phyloP scores from a whole-genome alignment of 2,797 vertebrate genomes.

The Crypturellus tataupa region DNA sequence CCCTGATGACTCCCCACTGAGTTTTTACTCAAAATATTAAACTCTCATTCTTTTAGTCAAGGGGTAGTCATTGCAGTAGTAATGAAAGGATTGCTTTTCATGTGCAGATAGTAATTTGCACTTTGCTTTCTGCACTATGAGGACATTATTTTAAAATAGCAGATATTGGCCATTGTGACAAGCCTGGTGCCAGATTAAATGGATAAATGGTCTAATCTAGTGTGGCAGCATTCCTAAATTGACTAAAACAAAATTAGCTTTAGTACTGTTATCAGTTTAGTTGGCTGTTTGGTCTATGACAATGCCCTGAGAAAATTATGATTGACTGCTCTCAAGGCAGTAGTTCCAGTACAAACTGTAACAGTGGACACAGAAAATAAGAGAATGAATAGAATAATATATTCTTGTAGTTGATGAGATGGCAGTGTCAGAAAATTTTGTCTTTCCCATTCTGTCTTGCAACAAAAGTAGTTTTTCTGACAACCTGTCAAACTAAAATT shows the following conservation, averaged over 20 bases:
- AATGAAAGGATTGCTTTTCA: constrained; percentile 11
- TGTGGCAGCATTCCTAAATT: constrained; percentile 20
- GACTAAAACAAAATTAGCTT: constrained; percentile 48
- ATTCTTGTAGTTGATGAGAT: constrained; percentile 14
- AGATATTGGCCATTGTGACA: not conserved
- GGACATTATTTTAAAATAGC: not conserved
- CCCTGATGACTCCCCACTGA: not conserved
- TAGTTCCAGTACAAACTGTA: not conserved
- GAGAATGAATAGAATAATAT: constrained; percentile 11
- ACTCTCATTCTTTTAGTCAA: not conserved
- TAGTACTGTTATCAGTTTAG: not conserved
- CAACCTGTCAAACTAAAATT: constrained; percentile 36
- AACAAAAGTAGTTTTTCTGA: constrained; percentile 39
- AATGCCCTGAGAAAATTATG: not conserved
- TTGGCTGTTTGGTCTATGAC: not conserved
- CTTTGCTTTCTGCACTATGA: not conserved
- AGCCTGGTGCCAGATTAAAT: constrained; percentile 24
- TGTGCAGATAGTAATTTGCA: not conserved
- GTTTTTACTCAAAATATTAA: not conserved
- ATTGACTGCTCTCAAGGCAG: constrained; percentile 23
- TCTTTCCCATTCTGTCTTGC: constrained; percentile 63
- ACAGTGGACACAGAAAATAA: not conserved
- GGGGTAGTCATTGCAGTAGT: not conserved
- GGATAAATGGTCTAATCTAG: constrained; percentile 24
- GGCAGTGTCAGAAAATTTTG: constrained; percentile 39